Evolutionary conservation across 2,113 vertebrate species (phyloP).

Genomic region (Ageneiosus marmoratus): DNA sequence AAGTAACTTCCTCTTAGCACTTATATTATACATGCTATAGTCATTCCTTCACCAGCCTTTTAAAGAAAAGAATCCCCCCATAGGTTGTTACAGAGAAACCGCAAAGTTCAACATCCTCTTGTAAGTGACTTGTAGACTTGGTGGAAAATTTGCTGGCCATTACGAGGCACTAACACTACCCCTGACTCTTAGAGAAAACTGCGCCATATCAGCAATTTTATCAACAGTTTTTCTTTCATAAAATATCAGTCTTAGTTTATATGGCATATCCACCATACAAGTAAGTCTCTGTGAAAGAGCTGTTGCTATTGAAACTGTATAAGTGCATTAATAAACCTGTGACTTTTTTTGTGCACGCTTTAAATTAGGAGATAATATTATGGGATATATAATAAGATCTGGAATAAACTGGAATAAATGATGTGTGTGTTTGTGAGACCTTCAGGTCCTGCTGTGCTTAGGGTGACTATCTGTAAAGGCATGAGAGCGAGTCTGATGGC

Average conservation of each 20-base stretch:
- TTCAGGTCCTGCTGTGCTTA: background rate
- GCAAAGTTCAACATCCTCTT: background rate
- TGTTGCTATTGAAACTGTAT: background rate
- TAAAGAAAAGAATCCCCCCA: no score
- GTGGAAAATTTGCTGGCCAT: background rate
- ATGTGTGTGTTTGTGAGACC: conserved; percentile 38
- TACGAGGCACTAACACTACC: background rate
- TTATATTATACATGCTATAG: background rate
- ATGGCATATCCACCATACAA: background rate
- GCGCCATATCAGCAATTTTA: background rate
- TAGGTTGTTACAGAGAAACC: background rate
- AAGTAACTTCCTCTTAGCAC: background rate
- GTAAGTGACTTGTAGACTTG: conserved; percentile 4
- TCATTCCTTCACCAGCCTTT: background rate
- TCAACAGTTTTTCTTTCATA: background rate
- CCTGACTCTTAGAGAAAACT: background rate
- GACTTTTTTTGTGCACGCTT: background rate
- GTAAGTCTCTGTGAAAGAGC: background rate
- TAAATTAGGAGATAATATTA: background rate
- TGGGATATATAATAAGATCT: background rate
- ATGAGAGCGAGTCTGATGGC: conserved; percentile 70
- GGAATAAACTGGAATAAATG: background rate
- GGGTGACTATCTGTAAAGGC: conserved; percentile 63
- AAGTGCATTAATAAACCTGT: background rate
- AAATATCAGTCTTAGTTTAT: background rate